A percentile compares a stretch with the other conserved stretches of the same genome.
Conservation (phyloP, 2,888 invertebrate genomes). For the Macrosoma leucophasiata region DNA sequence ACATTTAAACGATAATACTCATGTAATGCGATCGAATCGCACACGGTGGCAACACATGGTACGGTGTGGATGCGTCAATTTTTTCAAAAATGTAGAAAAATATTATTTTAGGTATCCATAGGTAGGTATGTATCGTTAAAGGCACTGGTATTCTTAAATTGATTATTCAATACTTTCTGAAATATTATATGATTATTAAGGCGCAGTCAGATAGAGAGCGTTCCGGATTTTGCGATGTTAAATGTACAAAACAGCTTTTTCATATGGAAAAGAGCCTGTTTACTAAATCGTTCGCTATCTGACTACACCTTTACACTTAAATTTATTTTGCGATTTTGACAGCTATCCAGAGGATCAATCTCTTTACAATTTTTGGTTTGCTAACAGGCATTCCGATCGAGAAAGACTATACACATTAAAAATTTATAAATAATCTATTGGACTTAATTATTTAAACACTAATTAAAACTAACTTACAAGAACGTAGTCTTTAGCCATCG, state of each 20-base stretch:
- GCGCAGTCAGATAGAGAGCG: too few relatives aligned
- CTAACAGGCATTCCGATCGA: slow-evolving; percentile 60
- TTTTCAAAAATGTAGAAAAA: slow-evolving; percentile 67
- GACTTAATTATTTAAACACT: slow-evolving; percentile 64
- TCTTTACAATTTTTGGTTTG: slow-evolving; percentile 53
- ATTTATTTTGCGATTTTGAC: slow-evolving; percentile 48
- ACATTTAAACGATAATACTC: slow-evolving; percentile 22
- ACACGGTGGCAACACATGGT: slow-evolving; percentile 28
- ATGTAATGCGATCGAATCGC: slow-evolving; percentile 24
- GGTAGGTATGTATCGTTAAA: slow-evolving; percentile 72
- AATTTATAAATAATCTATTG: slow-evolving; percentile 67
- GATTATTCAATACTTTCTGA: slow-evolving; percentile 48
- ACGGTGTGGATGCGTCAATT: slow-evolving; percentile 48
- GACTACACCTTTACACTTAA: slow-evolving; percentile 34
- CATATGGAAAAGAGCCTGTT: too few relatives aligned
- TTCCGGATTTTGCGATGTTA: too few relatives aligned
- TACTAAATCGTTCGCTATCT: too few relatives aligned
- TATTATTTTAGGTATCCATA: slow-evolving; percentile 59
- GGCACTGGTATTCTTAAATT: slow-evolving; percentile 68
- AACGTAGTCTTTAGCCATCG: slow-evolving; percentile 73
- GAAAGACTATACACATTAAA: slow-evolving; percentile 61
- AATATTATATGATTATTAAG: slow-evolving; percentile 36
- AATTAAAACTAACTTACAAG: slow-evolving; percentile 59
- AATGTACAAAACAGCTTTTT: too few relatives aligned
- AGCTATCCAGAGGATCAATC: slow-evolving; percentile 42